Base-by-base conservation (phyloP, 2,888 invertebrate genomes). In the Homarus gammarus region DNA sequence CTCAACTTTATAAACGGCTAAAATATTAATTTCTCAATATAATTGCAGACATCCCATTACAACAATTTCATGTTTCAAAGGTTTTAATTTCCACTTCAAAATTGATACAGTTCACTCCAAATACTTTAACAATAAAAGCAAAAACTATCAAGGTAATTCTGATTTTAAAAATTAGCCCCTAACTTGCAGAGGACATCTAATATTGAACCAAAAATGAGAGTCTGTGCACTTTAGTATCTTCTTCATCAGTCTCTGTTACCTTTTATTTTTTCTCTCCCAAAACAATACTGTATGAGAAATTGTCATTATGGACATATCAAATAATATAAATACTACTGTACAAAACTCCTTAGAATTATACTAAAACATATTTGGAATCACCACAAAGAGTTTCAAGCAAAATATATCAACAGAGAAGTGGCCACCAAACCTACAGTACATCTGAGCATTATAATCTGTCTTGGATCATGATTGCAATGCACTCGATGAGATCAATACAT, bases 401-500 rank as follows among this genome's bases (percentile, higher is more conserved):
- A 2, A 64, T 27, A 27, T 64, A 27, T 27, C 64, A 64, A 64
- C 27, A 64, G 12, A 64, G 8, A 27, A 64, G 27, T 64, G 31
- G 64, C n/a, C 27, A 64, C 27, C 27, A 64, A 64, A 64, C 64
- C 64, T 22, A 64, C 27, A 64, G n/a, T 64, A 64, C 44, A 44
- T 44, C 5, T 27, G 31, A 64, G 64, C 64, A n/a, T 64, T 64
- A 64, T 64, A 64, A 10, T 27, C 27, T 8, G 27, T 64, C 64
- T 64, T 64, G 64, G 31, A 64, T 61, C 27, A 61, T 61, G 64
- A 40, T 31, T 79, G 38, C 79, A 61, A 61, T 79, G 36, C 56
- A 61, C 36, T 31, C n/a, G 22, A 27, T 79, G 64, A 79, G 64
- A 79, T 79, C 79, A 79, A 61, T 61, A 79, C n/a, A 36, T n/a